Percentiles rank a stretch among this genome's conserved stretches.
Evolutionary conservation across 2,888 invertebrate genomes (phyloP).

Genomic region (Tiliacea aurago): DNA sequence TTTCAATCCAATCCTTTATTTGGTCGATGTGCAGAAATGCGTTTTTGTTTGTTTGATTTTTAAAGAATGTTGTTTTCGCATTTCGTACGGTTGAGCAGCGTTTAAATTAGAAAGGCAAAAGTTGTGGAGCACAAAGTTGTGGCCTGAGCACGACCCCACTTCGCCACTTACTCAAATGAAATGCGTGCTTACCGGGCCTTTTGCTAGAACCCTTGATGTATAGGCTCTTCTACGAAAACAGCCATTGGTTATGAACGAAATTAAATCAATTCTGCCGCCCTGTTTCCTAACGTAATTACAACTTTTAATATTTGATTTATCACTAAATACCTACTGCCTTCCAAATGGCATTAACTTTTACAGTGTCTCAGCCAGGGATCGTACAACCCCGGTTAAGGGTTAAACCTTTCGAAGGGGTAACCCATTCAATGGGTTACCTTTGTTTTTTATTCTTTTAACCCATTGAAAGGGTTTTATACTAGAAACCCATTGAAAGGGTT

Average conservation of each 20-base stretch:
- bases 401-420: too few relatives aligned
- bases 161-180: constrained; percentile 75
- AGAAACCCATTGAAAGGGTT: too few relatives aligned
- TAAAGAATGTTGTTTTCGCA: constrained; percentile 58
- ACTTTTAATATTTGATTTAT: constrained; percentile 57
- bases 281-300: constrained; percentile 58
- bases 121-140: constrained; percentile 67
- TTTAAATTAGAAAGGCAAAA: constrained; percentile 68
- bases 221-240: constrained; percentile 62
- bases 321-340: constrained; percentile 38
- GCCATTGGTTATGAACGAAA: constrained; percentile 66
- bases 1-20: constrained; percentile 78
- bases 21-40: constrained; percentile 69
- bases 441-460: too few relatives aligned
- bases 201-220: constrained; percentile 68
- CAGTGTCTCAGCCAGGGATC: too few relatives aligned
- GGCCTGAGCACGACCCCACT: constrained; percentile 65
- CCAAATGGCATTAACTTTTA: constrained; percentile 18
- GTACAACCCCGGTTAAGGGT: too few relatives aligned
- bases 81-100: constrained; percentile 57
- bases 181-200: constrained; percentile 71
- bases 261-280: constrained; percentile 61
- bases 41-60: constrained; percentile 61
- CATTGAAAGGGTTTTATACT: too few relatives aligned
- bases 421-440: too few relatives aligned